These are phyloP conservation scores for Axea sp. DNA, from an alignment of 2,888 invertebrate genomes.

Conservation along the genomic window DNA sequence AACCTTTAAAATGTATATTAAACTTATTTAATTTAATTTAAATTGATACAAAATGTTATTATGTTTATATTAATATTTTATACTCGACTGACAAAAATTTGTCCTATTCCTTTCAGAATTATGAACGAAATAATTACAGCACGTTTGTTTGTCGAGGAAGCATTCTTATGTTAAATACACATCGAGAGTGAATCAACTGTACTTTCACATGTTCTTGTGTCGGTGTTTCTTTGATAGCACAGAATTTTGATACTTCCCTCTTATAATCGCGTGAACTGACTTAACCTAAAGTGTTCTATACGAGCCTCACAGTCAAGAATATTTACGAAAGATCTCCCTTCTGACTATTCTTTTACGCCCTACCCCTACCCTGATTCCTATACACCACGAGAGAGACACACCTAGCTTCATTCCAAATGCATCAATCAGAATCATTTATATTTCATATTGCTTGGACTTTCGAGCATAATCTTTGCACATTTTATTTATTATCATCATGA, in stretches of 20 bases:
- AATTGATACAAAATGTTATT: too few species aligned
- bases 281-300: slow-evolving; percentile 39
- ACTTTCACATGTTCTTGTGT: slow-evolving; percentile 18
- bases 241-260: slow-evolving; percentile 26
- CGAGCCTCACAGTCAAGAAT: slow-evolving; percentile 48
- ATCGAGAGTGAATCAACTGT: slow-evolving; percentile 15
- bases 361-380: slow-evolving; percentile 22
- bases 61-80: too few species aligned
- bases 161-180: slow-evolving; percentile 5
- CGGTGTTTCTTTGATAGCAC: slow-evolving; percentile 25
- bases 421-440: slow-evolving; percentile 26
- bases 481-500: too few species aligned
- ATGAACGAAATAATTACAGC: too few species aligned
- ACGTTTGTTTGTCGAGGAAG: too few species aligned
- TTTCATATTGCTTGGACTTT: slow-evolving; percentile 14
- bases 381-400: slow-evolving; percentile 17
- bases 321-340: slow-evolving; percentile 38
- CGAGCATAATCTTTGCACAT: too few species aligned
- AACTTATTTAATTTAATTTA: too few species aligned
- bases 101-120: too few species aligned
- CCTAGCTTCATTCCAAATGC: slow-evolving; percentile 9
- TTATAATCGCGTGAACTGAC: slow-evolving; percentile 30
- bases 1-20: too few species aligned
- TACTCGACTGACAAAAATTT: too few species aligned
- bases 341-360: slow-evolving; percentile 40